Evolutionary conservation across 2,888 invertebrate genomes (phyloP), one percentile per base, ranked within the genome.

Genomic region (Drosophila aldrichi): DNA sequence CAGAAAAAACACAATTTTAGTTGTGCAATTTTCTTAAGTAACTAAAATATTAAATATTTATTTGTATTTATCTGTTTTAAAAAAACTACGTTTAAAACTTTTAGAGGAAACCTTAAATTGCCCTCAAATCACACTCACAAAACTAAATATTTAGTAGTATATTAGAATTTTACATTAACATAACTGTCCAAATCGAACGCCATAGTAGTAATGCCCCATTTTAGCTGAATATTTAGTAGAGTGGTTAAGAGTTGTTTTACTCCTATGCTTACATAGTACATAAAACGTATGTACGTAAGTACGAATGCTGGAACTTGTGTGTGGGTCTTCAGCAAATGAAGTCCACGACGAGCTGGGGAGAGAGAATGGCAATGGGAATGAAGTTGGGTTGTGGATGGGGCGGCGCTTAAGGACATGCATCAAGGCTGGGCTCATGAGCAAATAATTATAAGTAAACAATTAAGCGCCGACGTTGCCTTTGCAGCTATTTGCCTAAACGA

Each of bases 371-470:
- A 49, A 7, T 34, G 51, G 20, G 5, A 20, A 9, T 52, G 49
- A 18, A 32, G 18, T 18, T 18, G 29, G n/a, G 43, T 51, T 59
- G 55, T 40, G 25, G 22, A 43, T 22, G 43, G 16, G 52, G 58
- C 46, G 32, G 29, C 59, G 68, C 46, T 49, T 34, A 43, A 79
- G 61, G 46, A 74, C 57, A 78, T 61, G 58, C 76, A 75, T 51
- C 60, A 57, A 43, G 43, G 80, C 64, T 29, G 59, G 54, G 68
- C 57, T 63, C 54, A 60, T 61, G 46, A 60, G 80, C 71, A 77
- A 77, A 77, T 80, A 76, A 65, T 71, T 60, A 68, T 65, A 48
- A 49, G 64, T 61, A 69, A 66, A 69, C 69, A 77, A 80, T 77
- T 72, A 77, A 61, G 59, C 25, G 57, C 51, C 43, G 38, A 51